Evolutionary conservation across 92 coral and sea anemone species (phyloP), one percentile per base, ranked within the genome.

Genomic region (Epizoanthus ramosus): DNA sequence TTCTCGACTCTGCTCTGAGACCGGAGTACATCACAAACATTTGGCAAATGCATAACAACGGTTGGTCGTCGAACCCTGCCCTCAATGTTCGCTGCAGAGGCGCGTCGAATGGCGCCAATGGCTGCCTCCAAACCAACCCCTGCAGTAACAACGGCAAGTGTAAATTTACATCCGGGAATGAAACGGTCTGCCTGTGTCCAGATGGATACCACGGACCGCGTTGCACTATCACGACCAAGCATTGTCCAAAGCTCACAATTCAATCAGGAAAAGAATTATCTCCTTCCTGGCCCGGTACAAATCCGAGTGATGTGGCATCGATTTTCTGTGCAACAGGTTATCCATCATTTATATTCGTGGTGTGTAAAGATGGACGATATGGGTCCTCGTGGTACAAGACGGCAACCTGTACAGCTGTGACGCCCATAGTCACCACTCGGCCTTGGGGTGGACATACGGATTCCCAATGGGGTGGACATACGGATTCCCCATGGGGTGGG

Each of bases 11-110:
- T 13, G 97, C 97, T 8, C 52, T 90, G 16, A 83, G 97, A 25
- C 97, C 97, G 2, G 97, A 92, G 41, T 90, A 90, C 75, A 90
- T 92, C 85, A 90, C 83, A 60, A 90, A 82, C 10, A 88, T 60
- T 0, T 92, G 93, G 97, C 79, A 64, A 33, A 84, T 88, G 10
- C 72, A 82, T 65, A 76, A 41, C 80, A 82, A 64, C 28, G 92
- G 92, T 7, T 92, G 93, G 93, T 60, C 79, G 24, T 33, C 63
- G 9, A 63, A n/a, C 39, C 31, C 80, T 3, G 8, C 57, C 10
- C 80, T 87, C 1, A 85, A 80, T 28, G 71, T 92, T 15, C 71
- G 81, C 63, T 92, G 97, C 68, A 70, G 93, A 67, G 97, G 97
- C 4, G 69, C 86, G 63, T 12, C 81, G 8, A 86, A 90, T 25